Evolutionary conservation across 2,888 invertebrate species (phyloP).

Genomic region (Apodemia arnacis): DNA sequence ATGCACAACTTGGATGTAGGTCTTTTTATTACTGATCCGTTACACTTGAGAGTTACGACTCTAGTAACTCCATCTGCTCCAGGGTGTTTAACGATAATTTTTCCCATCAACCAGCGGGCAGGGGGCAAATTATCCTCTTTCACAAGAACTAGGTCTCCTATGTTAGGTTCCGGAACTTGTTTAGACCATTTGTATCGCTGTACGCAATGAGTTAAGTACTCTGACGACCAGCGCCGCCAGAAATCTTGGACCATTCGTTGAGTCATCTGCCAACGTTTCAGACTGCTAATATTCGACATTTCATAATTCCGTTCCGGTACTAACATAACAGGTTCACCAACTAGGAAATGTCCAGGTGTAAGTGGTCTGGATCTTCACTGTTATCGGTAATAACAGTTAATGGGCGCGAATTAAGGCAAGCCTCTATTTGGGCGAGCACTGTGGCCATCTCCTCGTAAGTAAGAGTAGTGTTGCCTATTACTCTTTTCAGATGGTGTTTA

Average conservation of each 20-base stretch:
- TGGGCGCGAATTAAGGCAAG: constrained; percentile 80
- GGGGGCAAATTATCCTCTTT: constrained; percentile 66
- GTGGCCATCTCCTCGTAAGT: constrained; percentile 76
- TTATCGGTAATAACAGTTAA: constrained; percentile 29
- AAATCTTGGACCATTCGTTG: constrained; percentile 51
- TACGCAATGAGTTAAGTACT: constrained; percentile 47
- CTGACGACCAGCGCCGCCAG: constrained; percentile 46
- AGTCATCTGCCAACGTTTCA: constrained; percentile 61
- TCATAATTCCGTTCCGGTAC: constrained; percentile 53
- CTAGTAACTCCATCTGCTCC: constrained; percentile 15
- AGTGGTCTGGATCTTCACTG: constrained; percentile 45
- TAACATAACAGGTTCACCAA: constrained; percentile 55
- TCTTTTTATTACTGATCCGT: constrained; percentile 22
- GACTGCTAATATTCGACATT: constrained; percentile 18
- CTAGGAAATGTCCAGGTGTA: constrained; percentile 71
- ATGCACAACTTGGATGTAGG: constrained; percentile 3
- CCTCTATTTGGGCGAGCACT: constrained; percentile 70
- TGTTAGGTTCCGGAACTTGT: constrained; percentile 45
- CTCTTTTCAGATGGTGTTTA: constrained; percentile 68
- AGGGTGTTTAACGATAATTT: constrained; percentile 13
- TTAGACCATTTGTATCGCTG: constrained; percentile 62
- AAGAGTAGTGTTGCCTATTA: constrained; percentile 51
- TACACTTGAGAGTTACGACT: constrained; percentile 25
- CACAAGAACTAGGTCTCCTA: constrained; percentile 63
- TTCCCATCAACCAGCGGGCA: constrained; percentile 51